These are phyloP conservation scores for Napeogenes sylphis DNA, from an alignment of 2,888 invertebrate genomes.

Conservation along the genomic window DNA sequence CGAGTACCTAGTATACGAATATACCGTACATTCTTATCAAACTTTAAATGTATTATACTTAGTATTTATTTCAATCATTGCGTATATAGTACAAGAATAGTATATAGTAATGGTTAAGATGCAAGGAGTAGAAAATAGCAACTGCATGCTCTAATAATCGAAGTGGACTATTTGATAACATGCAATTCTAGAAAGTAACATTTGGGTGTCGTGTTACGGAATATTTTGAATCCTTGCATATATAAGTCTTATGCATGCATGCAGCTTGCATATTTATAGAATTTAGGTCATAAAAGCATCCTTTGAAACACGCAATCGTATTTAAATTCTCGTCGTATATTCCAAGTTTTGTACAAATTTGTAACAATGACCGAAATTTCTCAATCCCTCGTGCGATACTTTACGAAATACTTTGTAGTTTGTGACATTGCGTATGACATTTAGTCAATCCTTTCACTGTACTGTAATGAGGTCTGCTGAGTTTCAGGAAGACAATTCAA, in stretches of 20 bases:
- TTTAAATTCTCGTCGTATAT: constrained; percentile 12
- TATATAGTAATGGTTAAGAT: too few relatives aligned
- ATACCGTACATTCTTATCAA: background rate
- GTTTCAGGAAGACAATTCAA: constrained; percentile 25
- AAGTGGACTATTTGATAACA: constrained; percentile 9
- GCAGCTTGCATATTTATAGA: constrained; percentile 3
- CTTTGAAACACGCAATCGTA: constrained; percentile 6
- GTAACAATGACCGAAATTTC: constrained; percentile 54
- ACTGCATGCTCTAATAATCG: constrained; percentile 18
- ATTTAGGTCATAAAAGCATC: background rate
- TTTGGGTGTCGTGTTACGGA: constrained; percentile 39
- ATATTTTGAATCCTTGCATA: constrained; percentile 33
- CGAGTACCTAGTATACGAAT: background rate
- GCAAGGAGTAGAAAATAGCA: background rate
- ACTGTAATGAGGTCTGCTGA: constrained; percentile 21
- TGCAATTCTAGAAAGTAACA: constrained; percentile 42
- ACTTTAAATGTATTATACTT: background rate
- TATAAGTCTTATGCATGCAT: background rate
- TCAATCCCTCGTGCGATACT: constrained; percentile 54
- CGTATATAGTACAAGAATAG: background rate
- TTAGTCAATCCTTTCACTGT: constrained; percentile 65
- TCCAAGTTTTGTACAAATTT: constrained; percentile 23
- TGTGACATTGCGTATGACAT: constrained; percentile 64
- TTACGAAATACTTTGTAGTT: constrained; percentile 58
- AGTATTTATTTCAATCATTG: too few relatives aligned